Evolutionary conservation across 1,140 invertebrate genomes (phyloP), one percentile per base, ranked within the genome.

Genomic region (Saxidomus purpurata): DNA sequence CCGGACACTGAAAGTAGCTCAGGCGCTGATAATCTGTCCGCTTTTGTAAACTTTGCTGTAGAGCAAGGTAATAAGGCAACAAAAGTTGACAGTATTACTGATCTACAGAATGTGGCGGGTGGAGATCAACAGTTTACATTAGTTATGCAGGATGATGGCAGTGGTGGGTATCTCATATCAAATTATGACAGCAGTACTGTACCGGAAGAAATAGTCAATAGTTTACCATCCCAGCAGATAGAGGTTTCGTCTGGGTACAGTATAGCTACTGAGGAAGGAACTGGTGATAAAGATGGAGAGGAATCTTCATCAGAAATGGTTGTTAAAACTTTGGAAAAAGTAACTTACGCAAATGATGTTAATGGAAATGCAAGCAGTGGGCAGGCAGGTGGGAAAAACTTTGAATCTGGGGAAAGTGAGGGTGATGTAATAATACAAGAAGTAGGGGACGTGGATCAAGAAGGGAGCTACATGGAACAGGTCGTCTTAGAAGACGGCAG

Each of bases 41-140:
- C 85, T 17, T 80, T 87, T 63, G 85, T 87, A 19, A 49, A 87
- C 40, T 77, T 87, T 79, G 85, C 85, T 80, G 76, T 87, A 17
- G 85, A 87, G 67, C 63, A 86, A 22, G 69, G 31, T 25, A 84
- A 63, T 25, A 47, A 77, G 40, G 49, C 0, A 22, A 49, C 36
- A 19, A 86, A 38, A 34, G n/a, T 86, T 13, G 25, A 55, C 3
- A 47, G 40, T 34, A 19, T 86, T 9, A 17, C 69, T 3, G 67
- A 86, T n/a, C 25, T 85, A 15, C 40, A 85, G 40, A 47, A 40
- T 67, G 28, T 69, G 13, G 0, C 34, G 1, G 36, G 11, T 13
- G 49, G 28, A 25, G 79, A 81, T 6, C 63, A 86, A 49, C 84
- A 86, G 47, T 74, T 38, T 36, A 76, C 71, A 28, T 49, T 86